phyloP scores from a whole-genome alignment of 2,888 invertebrate genomes.

The Brenthis hecate region DNA sequence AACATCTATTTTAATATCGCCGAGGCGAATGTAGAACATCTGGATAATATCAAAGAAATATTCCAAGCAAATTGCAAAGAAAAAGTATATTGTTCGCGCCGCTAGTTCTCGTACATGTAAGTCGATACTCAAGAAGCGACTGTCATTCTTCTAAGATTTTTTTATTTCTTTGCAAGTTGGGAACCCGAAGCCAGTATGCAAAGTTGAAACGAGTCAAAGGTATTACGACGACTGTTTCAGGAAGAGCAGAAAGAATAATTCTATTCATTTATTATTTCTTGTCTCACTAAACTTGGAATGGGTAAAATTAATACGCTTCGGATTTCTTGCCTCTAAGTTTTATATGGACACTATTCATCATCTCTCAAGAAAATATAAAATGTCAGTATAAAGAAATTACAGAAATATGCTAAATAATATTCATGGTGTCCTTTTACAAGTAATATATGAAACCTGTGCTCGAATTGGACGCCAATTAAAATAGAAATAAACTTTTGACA shows the following conservation, averaged over 20 bases:
- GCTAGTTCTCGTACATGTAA: neutral
- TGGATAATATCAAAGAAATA: constrained; percentile 23
- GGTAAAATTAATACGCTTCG: constrained; percentile 26
- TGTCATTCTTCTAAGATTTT: neutral
- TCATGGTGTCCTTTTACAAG: no score
- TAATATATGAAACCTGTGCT: no score
- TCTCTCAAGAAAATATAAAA: neutral
- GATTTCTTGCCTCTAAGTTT: constrained; percentile 14
- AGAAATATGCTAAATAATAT: no score
- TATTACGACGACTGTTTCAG: constrained; percentile 15
- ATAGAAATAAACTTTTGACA: no score
- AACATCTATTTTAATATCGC: constrained; percentile 15
- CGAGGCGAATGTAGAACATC: constrained; percentile 5
- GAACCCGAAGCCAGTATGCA: constrained; percentile 20
- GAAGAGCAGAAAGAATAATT: constrained; percentile 24
- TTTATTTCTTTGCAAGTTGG: neutral
- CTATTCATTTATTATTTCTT: constrained; percentile 29
- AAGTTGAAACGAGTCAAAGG: constrained; percentile 20
- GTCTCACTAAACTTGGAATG: constrained; percentile 13
- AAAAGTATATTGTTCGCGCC: constrained; percentile 4
- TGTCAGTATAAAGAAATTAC: no score
- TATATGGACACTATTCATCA: constrained; percentile 13
- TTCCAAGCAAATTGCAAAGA: constrained; percentile 1
- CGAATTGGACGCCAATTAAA: no score
- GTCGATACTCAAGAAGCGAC: neutral